Percentiles rank a stretch among this genome's conserved stretches.
These are phyloP conservation scores for Scaeva pyrastri DNA, from an alignment of 2,888 invertebrate species.

Conservation along the genomic window DNA sequence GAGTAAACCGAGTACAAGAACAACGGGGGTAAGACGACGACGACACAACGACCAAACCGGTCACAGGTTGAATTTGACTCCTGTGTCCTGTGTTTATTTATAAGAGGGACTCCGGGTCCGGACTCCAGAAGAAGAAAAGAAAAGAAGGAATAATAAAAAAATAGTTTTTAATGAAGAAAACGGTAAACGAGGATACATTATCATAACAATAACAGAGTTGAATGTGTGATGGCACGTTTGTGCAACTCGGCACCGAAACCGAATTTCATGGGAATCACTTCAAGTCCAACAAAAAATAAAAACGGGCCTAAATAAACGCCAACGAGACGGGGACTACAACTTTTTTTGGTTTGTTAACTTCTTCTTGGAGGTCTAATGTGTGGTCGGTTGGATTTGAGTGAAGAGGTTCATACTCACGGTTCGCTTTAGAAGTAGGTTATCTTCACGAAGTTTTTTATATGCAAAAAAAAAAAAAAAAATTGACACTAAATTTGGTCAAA, in stretches of 20 bases:
- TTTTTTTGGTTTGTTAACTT: not conserved
- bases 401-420: not conserved
- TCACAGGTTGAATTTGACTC: conserved; percentile 52
- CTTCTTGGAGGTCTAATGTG: conserved; percentile 19
- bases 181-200: conserved; percentile 28
- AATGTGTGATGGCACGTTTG: conserved; percentile 13
- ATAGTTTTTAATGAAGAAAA: conserved; percentile 26
- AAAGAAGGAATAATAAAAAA: not conserved
- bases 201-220: conserved; percentile 46
- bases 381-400: conserved; percentile 19
- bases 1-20: not conserved
- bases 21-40: not conserved
- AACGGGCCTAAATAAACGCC: conserved; percentile 5
- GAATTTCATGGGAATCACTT: conserved; percentile 54
- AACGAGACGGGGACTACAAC: not conserved
- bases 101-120: conserved; percentile 22
- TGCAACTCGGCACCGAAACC: conserved; percentile 9
- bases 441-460: too few species aligned
- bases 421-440: too few species aligned
- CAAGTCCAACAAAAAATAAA: conserved; percentile 22
- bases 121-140: not conserved
- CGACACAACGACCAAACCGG: conserved; percentile 34
- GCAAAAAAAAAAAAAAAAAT: too few species aligned
- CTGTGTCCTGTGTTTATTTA: conserved; percentile 36
- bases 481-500: too few species aligned